Base-by-base conservation (phyloP, 2,797 vertebrate genomes). In the Pogonophryne albipinna region DNA sequence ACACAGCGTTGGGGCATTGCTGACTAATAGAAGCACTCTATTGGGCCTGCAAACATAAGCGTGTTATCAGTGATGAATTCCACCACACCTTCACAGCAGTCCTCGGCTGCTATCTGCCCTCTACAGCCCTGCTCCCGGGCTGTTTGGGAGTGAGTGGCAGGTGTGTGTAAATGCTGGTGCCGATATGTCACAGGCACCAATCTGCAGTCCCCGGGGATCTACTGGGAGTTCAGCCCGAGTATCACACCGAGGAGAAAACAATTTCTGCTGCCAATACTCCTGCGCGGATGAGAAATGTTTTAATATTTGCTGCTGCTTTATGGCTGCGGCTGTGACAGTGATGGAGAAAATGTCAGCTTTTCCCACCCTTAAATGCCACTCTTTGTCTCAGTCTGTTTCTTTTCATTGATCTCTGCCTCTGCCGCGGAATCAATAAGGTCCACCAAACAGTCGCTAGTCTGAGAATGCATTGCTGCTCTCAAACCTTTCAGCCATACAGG, bases 261-360 rank as follows among this genome's bases (percentile, higher is more conserved):
- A 97, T 97, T 98, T 97, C 97, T 98, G 96, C 96, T 98, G 97
- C 97, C 97, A 98, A 98, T 98, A 98, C 97, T 95, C 94, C 93
- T 91, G 95, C 95, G 88, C 95, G 93, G 95, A 97, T 98, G 97
- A 98, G 96, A 97, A 97, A 98, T 98, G 97, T 97, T 98, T 97
- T 98, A 97, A 98, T 98, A 98, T 97, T 97, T 97, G 96, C 96
- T 88, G 95, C 96, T 96, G 96, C 95, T 97, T 97, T 96, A 97
- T 96, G 96, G 96, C 87, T 89, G 95, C 93, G 90, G 94, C 93
- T 91, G 95, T 97, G 97, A 98, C 97, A 98, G 96, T 97, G 97
- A 97, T 97, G 96, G 97, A 98, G 96, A 96, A 97, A 96, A 97
- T 97, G 97, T 97, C 97, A 98, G 97, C 95, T 96, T 96, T 97